Conservation (phyloP, 2,797 vertebrate genomes). For the Rousettus madagascariensis region DNA sequence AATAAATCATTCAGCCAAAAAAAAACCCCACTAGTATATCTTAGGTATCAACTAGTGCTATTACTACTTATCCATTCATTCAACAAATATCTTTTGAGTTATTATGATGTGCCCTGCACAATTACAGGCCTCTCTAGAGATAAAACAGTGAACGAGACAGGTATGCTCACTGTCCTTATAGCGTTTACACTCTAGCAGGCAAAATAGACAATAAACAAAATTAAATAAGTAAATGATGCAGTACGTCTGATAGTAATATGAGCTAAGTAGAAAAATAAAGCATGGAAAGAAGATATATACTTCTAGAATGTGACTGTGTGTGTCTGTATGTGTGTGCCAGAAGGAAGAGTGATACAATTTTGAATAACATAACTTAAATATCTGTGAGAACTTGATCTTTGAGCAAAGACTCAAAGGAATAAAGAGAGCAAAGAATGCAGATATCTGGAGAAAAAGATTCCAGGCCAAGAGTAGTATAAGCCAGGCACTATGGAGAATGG, state of each 20-base stretch:
- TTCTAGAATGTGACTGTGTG: not conserved
- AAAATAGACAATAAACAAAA: not conserved
- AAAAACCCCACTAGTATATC: not conserved
- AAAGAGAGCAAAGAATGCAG: not conserved
- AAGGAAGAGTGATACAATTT: not conserved
- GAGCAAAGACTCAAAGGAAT: not conserved
- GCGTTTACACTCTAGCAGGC: not conserved
- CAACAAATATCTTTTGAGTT: not conserved
- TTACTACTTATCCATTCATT: not conserved
- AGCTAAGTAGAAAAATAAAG: not conserved
- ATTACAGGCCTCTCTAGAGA: not conserved
- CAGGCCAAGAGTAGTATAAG: not conserved
- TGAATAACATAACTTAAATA: not conserved
- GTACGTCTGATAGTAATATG: not conserved
- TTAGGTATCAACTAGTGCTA: not conserved
- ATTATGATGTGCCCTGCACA: not conserved
- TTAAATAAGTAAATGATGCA: not conserved
- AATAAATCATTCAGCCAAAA: not conserved
- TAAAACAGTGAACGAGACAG: not conserved
- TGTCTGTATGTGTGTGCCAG: no score
- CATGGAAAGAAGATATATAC: not conserved
- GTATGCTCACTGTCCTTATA: not conserved
- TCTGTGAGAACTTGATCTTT: conserved; percentile 21
- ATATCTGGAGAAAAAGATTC: not conserved
- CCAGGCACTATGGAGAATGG: not conserved